These are phyloP conservation scores for Charaxes varanes DNA, from an alignment of 1,140 invertebrate genomes.

Conservation along the genomic window DNA sequence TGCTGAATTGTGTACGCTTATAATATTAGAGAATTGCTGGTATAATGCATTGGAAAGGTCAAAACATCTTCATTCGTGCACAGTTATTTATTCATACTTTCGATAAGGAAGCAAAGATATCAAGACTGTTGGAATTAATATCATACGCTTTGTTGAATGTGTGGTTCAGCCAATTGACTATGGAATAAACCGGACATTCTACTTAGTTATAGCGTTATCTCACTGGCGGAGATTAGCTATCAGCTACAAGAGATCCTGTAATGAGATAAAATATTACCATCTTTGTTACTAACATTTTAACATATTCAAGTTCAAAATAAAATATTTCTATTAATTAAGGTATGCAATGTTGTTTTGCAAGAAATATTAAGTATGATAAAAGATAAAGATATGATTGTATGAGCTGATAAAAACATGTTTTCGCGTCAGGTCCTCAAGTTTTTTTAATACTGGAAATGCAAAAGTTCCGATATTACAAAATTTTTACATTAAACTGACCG, in stretches of 20 bases:
- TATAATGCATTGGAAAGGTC: conserved; percentile 25
- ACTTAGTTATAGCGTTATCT: conserved; percentile 14
- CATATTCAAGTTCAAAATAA: too few species aligned
- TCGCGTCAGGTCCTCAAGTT: too few species aligned
- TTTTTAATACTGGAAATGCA: too few species aligned
- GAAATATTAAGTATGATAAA: too few species aligned
- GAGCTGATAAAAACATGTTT: too few species aligned
- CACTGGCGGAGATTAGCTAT: conserved; percentile 18
- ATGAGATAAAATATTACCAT: conserved; percentile 7
- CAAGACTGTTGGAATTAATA: conserved; percentile 27
- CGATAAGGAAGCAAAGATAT: conserved; percentile 26
- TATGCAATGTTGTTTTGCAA: too few species aligned
- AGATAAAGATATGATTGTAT: too few species aligned
- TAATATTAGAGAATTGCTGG: conserved; percentile 18
- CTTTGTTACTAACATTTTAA: conserved; percentile 5
- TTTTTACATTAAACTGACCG: too few species aligned
- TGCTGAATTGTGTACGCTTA: conserved; percentile 17
- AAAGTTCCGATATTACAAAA: too few species aligned
- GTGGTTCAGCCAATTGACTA: conserved; percentile 28
- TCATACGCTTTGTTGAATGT: conserved; percentile 28
- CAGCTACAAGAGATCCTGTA: conserved; percentile 11
- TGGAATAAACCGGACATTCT: conserved; percentile 23
- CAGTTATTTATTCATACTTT: conserved; percentile 26
- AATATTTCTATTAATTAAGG: too few species aligned
- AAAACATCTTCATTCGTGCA: conserved; percentile 27